These are phyloP conservation scores for Melikaiella ostensackeni DNA, from an alignment of 2,888 invertebrate genomes.

Conservation along the genomic window DNA sequence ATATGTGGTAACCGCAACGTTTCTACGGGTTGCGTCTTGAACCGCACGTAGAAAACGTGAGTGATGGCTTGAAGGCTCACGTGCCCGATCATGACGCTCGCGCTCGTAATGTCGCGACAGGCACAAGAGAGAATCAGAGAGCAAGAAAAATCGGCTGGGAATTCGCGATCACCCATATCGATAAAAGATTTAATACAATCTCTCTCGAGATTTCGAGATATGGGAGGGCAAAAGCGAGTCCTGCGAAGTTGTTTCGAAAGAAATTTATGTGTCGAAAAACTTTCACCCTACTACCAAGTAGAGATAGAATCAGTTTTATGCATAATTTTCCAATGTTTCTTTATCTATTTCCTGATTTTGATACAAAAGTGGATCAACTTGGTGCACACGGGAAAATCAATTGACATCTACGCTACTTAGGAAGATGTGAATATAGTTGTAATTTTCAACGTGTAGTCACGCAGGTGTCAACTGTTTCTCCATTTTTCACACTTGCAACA, in stretches of 20 bases:
- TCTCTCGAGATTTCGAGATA: not conserved
- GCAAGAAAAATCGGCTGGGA: not conserved
- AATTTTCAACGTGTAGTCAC: too few relatives aligned
- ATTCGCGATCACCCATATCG: slow-evolving; percentile 4
- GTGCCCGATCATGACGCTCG: slow-evolving; percentile 55
- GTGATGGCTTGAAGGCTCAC: slow-evolving; percentile 64
- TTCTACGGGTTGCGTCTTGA: slow-evolving; percentile 56
- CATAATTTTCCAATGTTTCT: too few relatives aligned
- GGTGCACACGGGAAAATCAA: too few relatives aligned
- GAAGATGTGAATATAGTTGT: too few relatives aligned
- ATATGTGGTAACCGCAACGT: slow-evolving; percentile 60
- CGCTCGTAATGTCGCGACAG: slow-evolving; percentile 55
- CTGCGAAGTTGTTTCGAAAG: too few relatives aligned
- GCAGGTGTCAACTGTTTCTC: too few relatives aligned
- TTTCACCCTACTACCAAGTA: not conserved
- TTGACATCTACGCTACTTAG: too few relatives aligned
- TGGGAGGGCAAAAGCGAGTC: too few relatives aligned
- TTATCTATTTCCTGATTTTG: too few relatives aligned
- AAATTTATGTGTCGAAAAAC: not conserved
- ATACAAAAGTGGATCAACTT: too few relatives aligned
- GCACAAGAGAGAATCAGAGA: slow-evolving; percentile 39
- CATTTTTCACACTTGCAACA: too few relatives aligned
- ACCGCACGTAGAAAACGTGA: slow-evolving; percentile 68
- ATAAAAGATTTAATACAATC: not conserved
- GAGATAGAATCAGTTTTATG: too few relatives aligned